These are phyloP conservation scores for Eufriesea mexicana DNA, from an alignment of 1,140 invertebrate species.

Conservation along the genomic window DNA sequence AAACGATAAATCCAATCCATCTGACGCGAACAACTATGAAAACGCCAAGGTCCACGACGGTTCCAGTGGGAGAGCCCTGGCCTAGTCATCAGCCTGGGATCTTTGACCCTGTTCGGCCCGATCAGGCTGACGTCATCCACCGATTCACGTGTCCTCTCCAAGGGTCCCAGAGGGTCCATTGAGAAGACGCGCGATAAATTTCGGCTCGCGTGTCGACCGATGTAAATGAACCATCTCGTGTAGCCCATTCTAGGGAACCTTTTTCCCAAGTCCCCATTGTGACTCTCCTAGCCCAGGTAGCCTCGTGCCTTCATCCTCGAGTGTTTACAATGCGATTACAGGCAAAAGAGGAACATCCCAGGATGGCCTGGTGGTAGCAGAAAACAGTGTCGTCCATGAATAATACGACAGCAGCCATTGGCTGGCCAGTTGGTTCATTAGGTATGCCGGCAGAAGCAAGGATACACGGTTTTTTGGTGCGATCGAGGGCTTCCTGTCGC, in stretches of 20 bases:
- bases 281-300: neutral
- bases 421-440: constrained; percentile 2
- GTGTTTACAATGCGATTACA: constrained; percentile 22
- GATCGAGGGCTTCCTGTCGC: constrained; percentile 31
- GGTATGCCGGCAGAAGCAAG: neutral
- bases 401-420: neutral
- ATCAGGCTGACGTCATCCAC: constrained; percentile 34
- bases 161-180: neutral
- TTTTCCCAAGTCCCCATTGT: neutral
- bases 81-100: neutral
- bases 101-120: constrained; percentile 41
- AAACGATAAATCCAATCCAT: constrained; percentile 40
- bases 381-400: neutral
- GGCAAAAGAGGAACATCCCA: neutral
- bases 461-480: neutral
- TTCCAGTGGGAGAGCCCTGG: neutral
- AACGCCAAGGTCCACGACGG: neutral
- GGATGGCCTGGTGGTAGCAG: neutral
- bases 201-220: neutral
- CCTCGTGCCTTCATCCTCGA: no score
- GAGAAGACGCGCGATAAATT: neutral
- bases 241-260: neutral
- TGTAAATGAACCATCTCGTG: no score
- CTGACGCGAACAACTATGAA: constrained; percentile 12
- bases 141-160: neutral